Base-by-base conservation (phyloP, 2,888 invertebrate species). In the Drosophila picticornis region DNA sequence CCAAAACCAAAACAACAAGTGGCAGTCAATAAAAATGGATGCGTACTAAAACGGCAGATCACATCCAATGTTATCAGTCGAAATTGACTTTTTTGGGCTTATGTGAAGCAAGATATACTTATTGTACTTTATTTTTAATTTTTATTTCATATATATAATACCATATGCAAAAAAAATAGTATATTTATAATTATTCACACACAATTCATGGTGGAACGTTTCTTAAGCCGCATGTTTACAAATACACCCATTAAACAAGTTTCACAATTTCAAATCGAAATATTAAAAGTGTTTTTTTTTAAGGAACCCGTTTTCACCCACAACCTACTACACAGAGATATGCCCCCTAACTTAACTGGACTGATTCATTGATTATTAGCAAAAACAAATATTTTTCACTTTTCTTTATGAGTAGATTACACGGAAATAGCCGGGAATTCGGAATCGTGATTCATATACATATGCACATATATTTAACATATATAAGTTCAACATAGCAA, bases 381-480 rank as follows among this genome's bases (percentile, higher is more conserved):
- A 55, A 7, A 16, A 52, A 73, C 29, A 16, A 25, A 25, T 25
- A 25, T 46, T 46, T 16, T 22, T 16, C 46, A 22, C 7, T 25
- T 46, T 22, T 16, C 9, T 29, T 67, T 36, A 78, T 68, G 27
- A 59, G 50, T 25, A 58, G 36, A 32, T 77, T 71, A 64, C 60
- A 76, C 81, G 77, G 72, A 80, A 75, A 62, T 58, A 55, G 11
- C 32, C 38, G 19, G 48, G 19, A 16, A 36, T 22, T 60, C 36
- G 50, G 25, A 27, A 48, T 67, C 31, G 51, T 85, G 84, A 88
- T 65, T 88, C 77, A 83, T 60, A 11, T 13, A 29, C 1, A 13
- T 19, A n/a, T 25, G 32, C 0, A 27, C 11, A 22, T 46, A 25
- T 7, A 16, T 38, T 7, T 34, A 19, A 7, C 13, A 27, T 27